Evolutionary conservation across 2,888 invertebrate genomes (phyloP).

Genomic region (Sminthurinus aureus): DNA sequence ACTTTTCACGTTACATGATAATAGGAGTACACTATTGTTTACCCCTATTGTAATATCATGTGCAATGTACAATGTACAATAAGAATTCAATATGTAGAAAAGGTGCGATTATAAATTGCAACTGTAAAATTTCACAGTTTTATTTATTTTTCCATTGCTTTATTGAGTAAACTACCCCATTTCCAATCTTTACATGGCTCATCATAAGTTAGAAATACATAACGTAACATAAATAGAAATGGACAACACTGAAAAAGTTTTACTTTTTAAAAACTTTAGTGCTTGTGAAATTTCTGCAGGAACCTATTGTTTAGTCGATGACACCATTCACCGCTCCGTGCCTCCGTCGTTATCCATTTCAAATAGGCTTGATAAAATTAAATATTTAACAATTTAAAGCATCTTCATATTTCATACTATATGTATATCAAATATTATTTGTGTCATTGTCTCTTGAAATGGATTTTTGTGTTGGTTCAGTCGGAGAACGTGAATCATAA

Average conservation of each 20-base stretch:
- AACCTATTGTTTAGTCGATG: slow-evolving; percentile 36
- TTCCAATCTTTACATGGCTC: neutral
- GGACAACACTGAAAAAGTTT: neutral
- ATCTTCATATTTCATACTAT: neutral
- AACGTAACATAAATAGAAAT: neutral
- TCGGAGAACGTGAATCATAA: neutral
- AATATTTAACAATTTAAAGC: slow-evolving; percentile 18
- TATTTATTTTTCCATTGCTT: too few species aligned
- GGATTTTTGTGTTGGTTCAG: neutral
- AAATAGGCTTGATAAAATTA: slow-evolving; percentile 26
- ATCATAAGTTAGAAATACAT: neutral
- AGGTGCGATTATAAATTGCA: too few species aligned
- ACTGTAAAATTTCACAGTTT: too few species aligned
- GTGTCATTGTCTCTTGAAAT: neutral
- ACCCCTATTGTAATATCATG: too few species aligned
- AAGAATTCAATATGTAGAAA: too few species aligned
- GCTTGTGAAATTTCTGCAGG: slow-evolving; percentile 11
- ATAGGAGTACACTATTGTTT: too few species aligned
- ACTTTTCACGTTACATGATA: neutral
- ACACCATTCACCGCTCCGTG: slow-evolving; percentile 37
- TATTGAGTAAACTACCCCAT: too few species aligned
- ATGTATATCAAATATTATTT: neutral
- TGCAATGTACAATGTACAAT: neutral
- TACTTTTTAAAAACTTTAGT: neutral
- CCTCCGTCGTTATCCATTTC: slow-evolving; percentile 36